phyloP scores from a whole-genome alignment of 2,888 invertebrate genomes.

The Dusona sp. region DNA sequence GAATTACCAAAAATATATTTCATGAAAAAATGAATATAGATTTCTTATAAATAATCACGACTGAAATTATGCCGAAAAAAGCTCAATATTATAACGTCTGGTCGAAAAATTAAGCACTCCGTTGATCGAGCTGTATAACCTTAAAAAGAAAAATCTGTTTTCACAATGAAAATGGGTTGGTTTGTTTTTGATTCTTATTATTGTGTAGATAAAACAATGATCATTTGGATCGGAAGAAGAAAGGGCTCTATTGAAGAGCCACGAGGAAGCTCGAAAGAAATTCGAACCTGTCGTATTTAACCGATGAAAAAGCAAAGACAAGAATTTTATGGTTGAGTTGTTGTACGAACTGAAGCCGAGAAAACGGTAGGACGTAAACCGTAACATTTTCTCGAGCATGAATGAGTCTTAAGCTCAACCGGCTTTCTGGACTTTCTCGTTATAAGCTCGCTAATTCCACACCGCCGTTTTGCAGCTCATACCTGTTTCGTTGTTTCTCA shows the following conservation, averaged over 20 bases:
- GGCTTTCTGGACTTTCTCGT: slow-evolving; percentile 18
- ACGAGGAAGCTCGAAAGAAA: slow-evolving; percentile 17
- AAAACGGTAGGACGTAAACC: slow-evolving; percentile 31
- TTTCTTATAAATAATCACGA: neutral
- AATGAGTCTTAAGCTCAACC: slow-evolving; percentile 17
- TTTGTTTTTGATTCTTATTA: neutral
- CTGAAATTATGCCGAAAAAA: neutral
- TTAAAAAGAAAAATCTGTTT: neutral
- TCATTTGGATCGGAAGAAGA: neutral
- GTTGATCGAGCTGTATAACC: no score
- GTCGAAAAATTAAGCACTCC: neutral
- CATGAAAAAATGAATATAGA: neutral
- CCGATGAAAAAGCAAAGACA: slow-evolving; percentile 1
- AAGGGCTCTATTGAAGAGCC: neutral
- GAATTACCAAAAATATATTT: neutral
- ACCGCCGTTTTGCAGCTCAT: neutral
- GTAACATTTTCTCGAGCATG: slow-evolving; percentile 51
- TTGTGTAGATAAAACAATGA: neutral
- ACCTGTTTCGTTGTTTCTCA: slow-evolving; percentile 1
- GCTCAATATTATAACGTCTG: neutral
- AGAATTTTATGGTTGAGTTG: slow-evolving; percentile 32
- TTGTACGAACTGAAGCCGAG: slow-evolving; percentile 10
- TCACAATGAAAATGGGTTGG: neutral
- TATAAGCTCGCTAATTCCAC: slow-evolving; percentile 45
- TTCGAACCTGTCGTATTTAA: slow-evolving; percentile 6